Evolutionary conservation across 1,140 invertebrate genomes (phyloP).

Genomic region (Drosophila leontia): DNA sequence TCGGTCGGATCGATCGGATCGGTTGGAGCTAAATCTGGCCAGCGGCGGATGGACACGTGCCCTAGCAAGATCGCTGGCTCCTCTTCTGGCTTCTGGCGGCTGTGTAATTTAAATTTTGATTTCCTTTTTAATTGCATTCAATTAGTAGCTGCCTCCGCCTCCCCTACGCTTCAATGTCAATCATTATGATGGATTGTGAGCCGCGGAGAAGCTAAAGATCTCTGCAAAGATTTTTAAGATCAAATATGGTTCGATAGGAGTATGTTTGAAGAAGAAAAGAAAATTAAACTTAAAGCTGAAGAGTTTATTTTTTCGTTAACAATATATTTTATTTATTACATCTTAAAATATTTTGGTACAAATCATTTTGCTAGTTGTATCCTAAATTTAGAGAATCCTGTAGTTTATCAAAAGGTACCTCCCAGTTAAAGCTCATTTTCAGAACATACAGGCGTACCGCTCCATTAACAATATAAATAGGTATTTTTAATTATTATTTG

Average conservation of each 20-base stretch:
- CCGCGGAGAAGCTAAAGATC: no score
- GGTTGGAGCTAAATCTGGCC: conserved; percentile 35
- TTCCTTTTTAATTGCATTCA: conserved; percentile 45
- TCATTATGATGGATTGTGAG: conserved; percentile 22
- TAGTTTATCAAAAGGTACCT: no score
- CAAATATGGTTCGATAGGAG: not conserved
- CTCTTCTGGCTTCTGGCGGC: conserved; percentile 1
- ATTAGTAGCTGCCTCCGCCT: conserved; percentile 25
- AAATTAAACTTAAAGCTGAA: not conserved
- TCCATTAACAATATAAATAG: no score
- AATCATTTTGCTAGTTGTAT: not conserved
- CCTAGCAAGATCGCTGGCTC: not conserved
- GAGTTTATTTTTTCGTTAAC: not conserved
- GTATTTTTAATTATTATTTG: conserved; percentile 2
- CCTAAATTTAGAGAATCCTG: not conserved
- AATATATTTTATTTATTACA: not conserved
- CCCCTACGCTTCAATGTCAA: conserved; percentile 9
- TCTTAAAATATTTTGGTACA: not conserved
- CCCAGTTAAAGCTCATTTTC: no score
- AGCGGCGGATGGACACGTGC: conserved; percentile 44
- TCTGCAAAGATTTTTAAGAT: not conserved
- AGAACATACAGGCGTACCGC: no score
- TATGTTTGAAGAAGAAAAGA: no score
- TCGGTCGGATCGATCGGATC: not conserved
- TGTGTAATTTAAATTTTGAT: conserved; percentile 39